phyloP scores from a whole-genome alignment of 2,888 invertebrate genomes.

The Parnassius apollo region DNA sequence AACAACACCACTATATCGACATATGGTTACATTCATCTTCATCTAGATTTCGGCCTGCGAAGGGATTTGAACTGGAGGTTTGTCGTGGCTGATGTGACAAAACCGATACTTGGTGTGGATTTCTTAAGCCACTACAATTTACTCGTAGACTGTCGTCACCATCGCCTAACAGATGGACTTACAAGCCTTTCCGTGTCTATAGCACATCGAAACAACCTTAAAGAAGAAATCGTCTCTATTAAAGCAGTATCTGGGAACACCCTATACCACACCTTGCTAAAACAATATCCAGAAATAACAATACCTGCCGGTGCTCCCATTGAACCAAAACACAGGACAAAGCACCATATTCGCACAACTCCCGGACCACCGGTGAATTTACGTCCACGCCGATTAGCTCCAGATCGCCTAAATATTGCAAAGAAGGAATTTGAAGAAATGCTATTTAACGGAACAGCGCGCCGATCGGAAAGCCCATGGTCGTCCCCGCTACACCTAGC shows the following conservation, averaged over 20 bases:
- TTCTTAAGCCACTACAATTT: too few relatives aligned
- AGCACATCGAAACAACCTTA: not conserved
- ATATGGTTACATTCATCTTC: too few relatives aligned
- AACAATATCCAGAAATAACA: constrained; percentile 25
- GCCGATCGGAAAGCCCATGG: constrained; percentile 40
- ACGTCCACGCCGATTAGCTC: constrained; percentile 24
- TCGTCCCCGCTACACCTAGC: constrained; percentile 34
- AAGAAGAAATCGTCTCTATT: constrained; percentile 1
- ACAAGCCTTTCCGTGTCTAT: not conserved
- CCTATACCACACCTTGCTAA: not conserved
- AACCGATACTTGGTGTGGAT: too few relatives aligned
- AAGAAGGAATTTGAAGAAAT: constrained; percentile 22
- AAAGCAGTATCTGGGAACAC: not conserved
- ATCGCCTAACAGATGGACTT: not conserved
- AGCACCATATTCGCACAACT: constrained; percentile 29
- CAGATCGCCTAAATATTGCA: constrained; percentile 25
- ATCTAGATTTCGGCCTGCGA: too few relatives aligned
- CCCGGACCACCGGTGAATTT: constrained; percentile 26
- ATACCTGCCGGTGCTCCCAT: constrained; percentile 3
- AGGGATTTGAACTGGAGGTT: too few relatives aligned
- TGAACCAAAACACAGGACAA: constrained; percentile 9
- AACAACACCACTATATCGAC: not conserved
- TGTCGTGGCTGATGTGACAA: not conserved
- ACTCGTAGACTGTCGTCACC: not conserved
- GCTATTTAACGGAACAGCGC: constrained; percentile 26